A percentile compares a stretch with the other conserved stretches of the same genome.
Evolutionary conservation across 2,888 invertebrate species (phyloP).

Genomic region (Thumatha senex): DNA sequence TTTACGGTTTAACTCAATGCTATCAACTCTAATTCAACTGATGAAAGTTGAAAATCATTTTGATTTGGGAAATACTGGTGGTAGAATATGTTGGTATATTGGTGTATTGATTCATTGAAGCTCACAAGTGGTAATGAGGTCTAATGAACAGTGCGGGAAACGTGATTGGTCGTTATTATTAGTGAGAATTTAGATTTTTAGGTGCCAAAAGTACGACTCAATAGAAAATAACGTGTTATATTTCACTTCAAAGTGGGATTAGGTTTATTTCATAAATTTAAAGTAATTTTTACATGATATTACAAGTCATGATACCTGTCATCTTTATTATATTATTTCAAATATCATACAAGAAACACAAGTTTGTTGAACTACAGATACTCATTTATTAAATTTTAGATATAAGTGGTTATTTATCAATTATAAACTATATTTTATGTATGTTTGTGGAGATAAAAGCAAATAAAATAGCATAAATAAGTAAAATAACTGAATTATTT

Average conservation of each 20-base stretch:
- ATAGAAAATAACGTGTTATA: slow-evolving; percentile 8
- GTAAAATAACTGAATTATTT: too few relatives aligned
- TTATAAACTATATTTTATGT: too few relatives aligned
- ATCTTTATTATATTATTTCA: neutral
- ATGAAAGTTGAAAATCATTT: slow-evolving; percentile 23
- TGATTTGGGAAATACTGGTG: slow-evolving; percentile 9
- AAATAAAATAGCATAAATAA: too few relatives aligned
- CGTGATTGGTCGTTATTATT: slow-evolving; percentile 55
- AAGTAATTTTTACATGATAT: neutral
- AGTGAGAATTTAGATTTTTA: slow-evolving; percentile 30
- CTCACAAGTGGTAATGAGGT: slow-evolving; percentile 48
- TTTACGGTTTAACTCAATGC: neutral
- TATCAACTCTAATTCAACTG: slow-evolving; percentile 1
- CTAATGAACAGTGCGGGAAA: slow-evolving; percentile 49
- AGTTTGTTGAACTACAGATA: too few relatives aligned
- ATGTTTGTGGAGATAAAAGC: too few relatives aligned
- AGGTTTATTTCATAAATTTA: neutral
- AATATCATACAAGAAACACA: neutral
- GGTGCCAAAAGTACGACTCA: slow-evolving; percentile 17
- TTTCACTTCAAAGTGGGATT: neutral
- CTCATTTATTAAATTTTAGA: too few relatives aligned
- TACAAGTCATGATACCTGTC: neutral
- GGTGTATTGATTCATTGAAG: slow-evolving; percentile 49
- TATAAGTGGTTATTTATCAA: too few relatives aligned
- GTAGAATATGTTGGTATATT: slow-evolving; percentile 23